A percentile compares a stretch with the other conserved stretches of the same genome.
Conservation (phyloP, 2,888 invertebrate genomes). For the Mythimna impura region DNA sequence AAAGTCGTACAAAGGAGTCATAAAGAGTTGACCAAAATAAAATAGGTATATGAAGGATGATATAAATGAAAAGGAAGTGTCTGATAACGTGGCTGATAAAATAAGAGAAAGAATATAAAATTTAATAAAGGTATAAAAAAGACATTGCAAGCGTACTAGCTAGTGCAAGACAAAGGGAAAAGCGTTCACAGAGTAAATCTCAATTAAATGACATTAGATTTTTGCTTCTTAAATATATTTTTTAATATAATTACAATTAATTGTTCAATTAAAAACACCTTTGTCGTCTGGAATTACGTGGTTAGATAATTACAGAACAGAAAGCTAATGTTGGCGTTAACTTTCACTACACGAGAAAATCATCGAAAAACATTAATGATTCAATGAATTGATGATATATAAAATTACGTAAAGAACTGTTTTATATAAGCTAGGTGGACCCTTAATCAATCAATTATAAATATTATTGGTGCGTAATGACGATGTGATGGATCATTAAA, state of each 20-base stretch:
- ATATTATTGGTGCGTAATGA: slow-evolving; percentile 48
- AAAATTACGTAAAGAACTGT: slow-evolving; percentile 44
- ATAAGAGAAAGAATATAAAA: not conserved
- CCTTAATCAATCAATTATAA: slow-evolving; percentile 46
- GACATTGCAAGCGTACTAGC: not conserved
- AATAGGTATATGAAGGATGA: not conserved
- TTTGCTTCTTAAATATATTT: not conserved
- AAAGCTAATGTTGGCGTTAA: slow-evolving; percentile 48
- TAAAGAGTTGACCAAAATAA: not conserved
- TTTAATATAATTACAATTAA: slow-evolving; percentile 10
- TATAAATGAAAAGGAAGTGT: not conserved
- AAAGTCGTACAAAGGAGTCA: not conserved
- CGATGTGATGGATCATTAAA: slow-evolving; percentile 37
- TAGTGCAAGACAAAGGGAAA: slow-evolving; percentile 5
- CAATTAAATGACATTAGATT: slow-evolving; percentile 7
- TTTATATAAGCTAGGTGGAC: slow-evolving; percentile 37
- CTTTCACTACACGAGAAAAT: slow-evolving; percentile 57
- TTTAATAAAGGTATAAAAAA: not conserved
- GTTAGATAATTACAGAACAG: slow-evolving; percentile 41
- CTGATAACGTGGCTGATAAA: too few relatives aligned
- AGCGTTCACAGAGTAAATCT: not conserved
- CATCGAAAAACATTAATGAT: slow-evolving; percentile 30
- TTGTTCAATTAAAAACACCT: slow-evolving; percentile 24
- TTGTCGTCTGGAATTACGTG: slow-evolving; percentile 33
- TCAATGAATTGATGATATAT: slow-evolving; percentile 29